phyloP scores from a whole-genome alignment of 2,888 invertebrate species.

The Trissolcus japonicus region DNA sequence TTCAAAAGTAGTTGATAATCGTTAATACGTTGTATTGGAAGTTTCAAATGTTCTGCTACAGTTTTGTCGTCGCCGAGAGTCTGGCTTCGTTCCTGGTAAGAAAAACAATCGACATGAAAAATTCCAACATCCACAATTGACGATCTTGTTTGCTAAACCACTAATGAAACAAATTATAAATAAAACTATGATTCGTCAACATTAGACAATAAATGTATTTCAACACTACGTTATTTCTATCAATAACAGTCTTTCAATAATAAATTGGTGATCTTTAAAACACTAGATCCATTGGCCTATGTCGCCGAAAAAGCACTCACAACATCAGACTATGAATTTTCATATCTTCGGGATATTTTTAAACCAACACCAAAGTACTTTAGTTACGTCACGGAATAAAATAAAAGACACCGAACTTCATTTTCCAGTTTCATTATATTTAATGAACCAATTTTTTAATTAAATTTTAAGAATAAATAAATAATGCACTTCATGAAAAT shows the following conservation, averaged over 20 bases:
- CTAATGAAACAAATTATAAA: constrained; percentile 25
- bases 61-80: constrained; percentile 92
- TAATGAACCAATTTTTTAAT: neutral
- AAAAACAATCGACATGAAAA: constrained; percentile 41
- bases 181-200: constrained; percentile 19
- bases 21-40: constrained; percentile 96
- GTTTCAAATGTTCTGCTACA: constrained; percentile 92
- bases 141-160: constrained; percentile 28
- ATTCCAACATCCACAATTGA: constrained; percentile 10
- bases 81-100: constrained; percentile 86
- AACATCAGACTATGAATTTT: constrained; percentile 43
- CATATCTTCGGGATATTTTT: constrained; percentile 49
- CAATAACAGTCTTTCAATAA: constrained; percentile 13
- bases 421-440: neutral
- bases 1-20: constrained; percentile 96
- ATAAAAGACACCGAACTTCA: constrained; percentile 34
- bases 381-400: constrained; percentile 45
- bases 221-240: neutral
- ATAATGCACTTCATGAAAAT: too few species aligned
- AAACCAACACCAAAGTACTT: constrained; percentile 45
- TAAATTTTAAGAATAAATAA: too few species aligned
- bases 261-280: constrained; percentile 11
- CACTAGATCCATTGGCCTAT: constrained; percentile 16
- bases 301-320: constrained; percentile 25
- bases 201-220: constrained; percentile 5